Conservation (phyloP, 2,797 vertebrate species). For the Okamejei kenojei region DNA sequence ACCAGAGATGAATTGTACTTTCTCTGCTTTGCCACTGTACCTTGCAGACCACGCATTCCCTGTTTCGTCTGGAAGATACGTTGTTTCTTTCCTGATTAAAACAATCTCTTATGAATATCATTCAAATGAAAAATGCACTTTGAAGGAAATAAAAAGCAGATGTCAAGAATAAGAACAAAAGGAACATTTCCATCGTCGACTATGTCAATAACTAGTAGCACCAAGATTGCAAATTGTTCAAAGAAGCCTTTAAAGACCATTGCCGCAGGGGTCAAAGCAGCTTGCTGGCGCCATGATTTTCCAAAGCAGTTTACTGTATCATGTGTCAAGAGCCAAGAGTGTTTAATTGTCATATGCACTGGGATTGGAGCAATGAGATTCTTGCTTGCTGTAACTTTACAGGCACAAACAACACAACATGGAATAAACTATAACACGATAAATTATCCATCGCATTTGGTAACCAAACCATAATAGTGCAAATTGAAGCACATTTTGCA, state of each 20-base stretch:
- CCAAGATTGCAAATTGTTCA: not conserved
- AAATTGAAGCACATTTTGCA: too few relatives aligned
- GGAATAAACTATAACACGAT: too few relatives aligned
- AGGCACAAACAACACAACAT: too few relatives aligned
- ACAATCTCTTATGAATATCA: not conserved
- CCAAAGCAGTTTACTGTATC: not conserved
- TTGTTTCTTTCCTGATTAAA: conserved; percentile 12
- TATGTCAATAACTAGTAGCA: not conserved
- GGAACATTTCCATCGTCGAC: not conserved
- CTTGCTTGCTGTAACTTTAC: too few relatives aligned
- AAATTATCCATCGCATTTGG: too few relatives aligned
- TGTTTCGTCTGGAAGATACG: not conserved
- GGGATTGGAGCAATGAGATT: too few relatives aligned
- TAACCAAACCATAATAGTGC: too few relatives aligned
- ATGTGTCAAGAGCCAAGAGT: not conserved
- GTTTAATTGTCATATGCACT: too few relatives aligned
- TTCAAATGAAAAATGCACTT: not conserved
- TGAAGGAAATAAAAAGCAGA: conserved; percentile 2
- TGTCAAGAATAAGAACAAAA: conserved; percentile 17
- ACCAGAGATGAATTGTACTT: not conserved
- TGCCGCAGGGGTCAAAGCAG: too few relatives aligned
- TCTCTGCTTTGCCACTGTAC: not conserved
- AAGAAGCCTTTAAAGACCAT: not conserved
- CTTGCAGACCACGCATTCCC: not conserved
- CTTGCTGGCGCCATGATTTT: not conserved